Base-by-base conservation (phyloP, 2,797 vertebrate species). In the Diplodus puntazzo region DNA sequence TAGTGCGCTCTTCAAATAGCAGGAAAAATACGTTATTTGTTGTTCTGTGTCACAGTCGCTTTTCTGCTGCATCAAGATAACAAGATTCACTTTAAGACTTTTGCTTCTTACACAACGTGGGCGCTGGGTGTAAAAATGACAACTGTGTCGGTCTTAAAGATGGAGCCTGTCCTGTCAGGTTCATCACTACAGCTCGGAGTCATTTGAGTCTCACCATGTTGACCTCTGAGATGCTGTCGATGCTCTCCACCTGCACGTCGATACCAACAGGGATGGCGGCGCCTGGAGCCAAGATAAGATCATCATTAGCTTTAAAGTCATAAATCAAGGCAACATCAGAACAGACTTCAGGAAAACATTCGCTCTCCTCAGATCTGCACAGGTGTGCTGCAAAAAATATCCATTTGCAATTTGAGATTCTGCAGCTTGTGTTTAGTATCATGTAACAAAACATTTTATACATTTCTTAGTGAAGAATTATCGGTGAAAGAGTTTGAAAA, bases 151-250 rank as follows among this genome's bases (percentile, higher is more conserved):
- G 30, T 34, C 6, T 7, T 34, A 34, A 34, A 34, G 30, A 34
- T 34, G 34, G 34, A 34, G 34, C 25, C 25, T 9, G 34, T 34
- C 34, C 34, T 34, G 34, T 34, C 34, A 34, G 8, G 34, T 34
- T 34, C 34, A 34, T 34, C 1, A 9, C 34, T 34, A 34, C 34
- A 9, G 34, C 34, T 34, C 7, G 1, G 34, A 34, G 34, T 34
- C 1, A 34, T 34, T 9, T 9, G 34, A 34, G 13, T 8, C 92
- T 90, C 90, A 98, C 96, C 97, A 98, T 98, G 92, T 98, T 96
- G 88, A 97, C 96, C 93, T 98, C 97, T 34, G 98, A 98, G 95
- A 99, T 97, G 93, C 97, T 97, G 93, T 98, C 96, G 80, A 97
- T 96, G 86, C 97, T 99, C 94, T 98, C 97, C 91, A 97, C 94